A percentile compares a stretch with the other conserved stretches of the same genome.
Evolutionary conservation across 2,888 invertebrate species (phyloP).

Genomic region (Aleiodes alternator): DNA sequence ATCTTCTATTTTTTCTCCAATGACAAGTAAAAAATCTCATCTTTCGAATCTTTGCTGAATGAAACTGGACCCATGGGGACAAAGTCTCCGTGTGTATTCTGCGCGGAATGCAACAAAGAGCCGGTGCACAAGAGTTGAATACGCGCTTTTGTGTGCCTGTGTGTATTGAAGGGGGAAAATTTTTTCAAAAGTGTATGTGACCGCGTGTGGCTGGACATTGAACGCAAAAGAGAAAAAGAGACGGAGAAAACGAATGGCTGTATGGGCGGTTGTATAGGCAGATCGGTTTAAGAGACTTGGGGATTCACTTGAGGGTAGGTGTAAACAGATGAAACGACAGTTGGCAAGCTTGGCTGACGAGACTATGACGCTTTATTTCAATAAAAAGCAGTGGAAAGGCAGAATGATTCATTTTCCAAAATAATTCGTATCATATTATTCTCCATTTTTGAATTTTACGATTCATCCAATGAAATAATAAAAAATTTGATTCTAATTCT

Average conservation of each 20-base stretch:
- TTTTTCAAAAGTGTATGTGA: constrained; percentile 18
- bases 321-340: constrained; percentile 29
- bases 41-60: constrained; percentile 59
- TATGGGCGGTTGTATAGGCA: no score
- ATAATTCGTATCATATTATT: no score
- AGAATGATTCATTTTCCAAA: background rate
- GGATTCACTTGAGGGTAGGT: constrained; percentile 9
- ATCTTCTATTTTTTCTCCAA: background rate
- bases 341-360: constrained; percentile 27
- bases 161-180: background rate
- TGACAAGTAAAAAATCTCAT: background rate
- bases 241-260: background rate
- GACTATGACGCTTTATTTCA: background rate
- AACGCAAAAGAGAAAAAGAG: constrained; percentile 9
- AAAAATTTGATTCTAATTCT: no score
- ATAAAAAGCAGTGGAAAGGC: background rate
- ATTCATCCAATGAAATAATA: no score
- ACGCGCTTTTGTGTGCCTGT: background rate
- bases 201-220: constrained; percentile 26
- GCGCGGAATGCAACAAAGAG: constrained; percentile 67
- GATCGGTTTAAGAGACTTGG: background rate
- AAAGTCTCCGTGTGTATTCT: constrained; percentile 53
- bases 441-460: no score
- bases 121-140: constrained; percentile 19
- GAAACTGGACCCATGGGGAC: constrained; percentile 64